A percentile compares a stretch with the other conserved stretches of the same genome.
Conservation (phyloP, 2,113 vertebrate genomes). For the Phalacrocorax pelagicus region DNA sequence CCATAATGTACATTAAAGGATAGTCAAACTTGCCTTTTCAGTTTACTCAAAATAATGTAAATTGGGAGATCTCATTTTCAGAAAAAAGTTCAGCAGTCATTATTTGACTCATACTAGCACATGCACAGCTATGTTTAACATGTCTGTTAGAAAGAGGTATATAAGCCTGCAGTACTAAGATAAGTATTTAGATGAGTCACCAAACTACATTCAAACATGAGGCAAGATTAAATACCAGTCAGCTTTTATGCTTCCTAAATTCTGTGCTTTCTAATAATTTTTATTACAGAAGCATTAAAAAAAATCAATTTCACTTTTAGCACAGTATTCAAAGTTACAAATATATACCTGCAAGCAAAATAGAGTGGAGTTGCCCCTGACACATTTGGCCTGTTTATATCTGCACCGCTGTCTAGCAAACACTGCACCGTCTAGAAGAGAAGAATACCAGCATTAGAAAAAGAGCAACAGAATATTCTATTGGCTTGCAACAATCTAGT, state of each 20-base stretch:
- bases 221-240: not conserved
- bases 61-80: not conserved
- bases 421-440: conserved; percentile 90
- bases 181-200: not conserved
- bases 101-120: not conserved
- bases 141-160: not conserved
- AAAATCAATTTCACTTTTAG: not conserved
- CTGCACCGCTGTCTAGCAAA: conserved; percentile 94
- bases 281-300: not conserved
- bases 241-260: not conserved
- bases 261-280: not conserved
- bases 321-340: not conserved
- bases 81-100: not conserved
- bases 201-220: not conserved
- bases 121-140: not conserved
- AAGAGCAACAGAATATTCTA: not conserved
- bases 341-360: conserved; percentile 93
- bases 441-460: not conserved
- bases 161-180: not conserved
- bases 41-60: not conserved
- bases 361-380: conserved; percentile 96
- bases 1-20: not conserved
- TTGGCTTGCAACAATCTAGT: not conserved
- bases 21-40: not conserved
- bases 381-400: conserved; percentile 96